These are phyloP conservation scores for Cyprinella venusta DNA, from an alignment of 2,797 vertebrate species.

Conservation along the genomic window DNA sequence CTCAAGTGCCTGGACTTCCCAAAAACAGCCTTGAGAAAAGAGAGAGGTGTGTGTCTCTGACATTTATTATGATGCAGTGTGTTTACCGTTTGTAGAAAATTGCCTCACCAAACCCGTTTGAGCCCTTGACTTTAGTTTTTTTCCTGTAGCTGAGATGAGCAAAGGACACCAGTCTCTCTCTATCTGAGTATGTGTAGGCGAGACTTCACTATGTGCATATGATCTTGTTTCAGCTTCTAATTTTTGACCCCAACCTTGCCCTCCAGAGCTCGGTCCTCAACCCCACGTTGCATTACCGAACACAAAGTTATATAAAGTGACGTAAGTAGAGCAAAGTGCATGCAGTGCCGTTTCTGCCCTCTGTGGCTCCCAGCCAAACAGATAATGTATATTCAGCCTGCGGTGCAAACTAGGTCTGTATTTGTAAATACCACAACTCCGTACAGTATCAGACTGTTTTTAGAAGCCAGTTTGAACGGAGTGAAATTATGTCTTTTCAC, in stretches of 20 bases:
- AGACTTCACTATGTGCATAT: slow-evolving; percentile 23
- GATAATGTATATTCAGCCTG: slow-evolving; percentile 45
- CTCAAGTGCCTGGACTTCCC: slow-evolving; percentile 62
- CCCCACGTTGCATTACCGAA: slow-evolving; percentile 42
- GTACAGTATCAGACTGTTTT: slow-evolving; percentile 20
- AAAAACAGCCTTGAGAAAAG: slow-evolving; percentile 46
- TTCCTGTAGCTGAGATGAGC: slow-evolving; percentile 29
- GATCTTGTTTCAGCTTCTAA: slow-evolving; percentile 50
- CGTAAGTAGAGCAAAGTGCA: slow-evolving; percentile 36
- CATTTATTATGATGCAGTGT: slow-evolving; percentile 48
- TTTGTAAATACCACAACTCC: slow-evolving; percentile 44
- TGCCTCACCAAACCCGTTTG: slow-evolving; percentile 32
- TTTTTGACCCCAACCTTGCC: slow-evolving; percentile 42
- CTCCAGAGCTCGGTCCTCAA: slow-evolving; percentile 42
- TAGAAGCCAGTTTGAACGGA: slow-evolving; percentile 8
- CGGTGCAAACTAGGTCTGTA: slow-evolving; percentile 35
- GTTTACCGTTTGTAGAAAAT: slow-evolving; percentile 32
- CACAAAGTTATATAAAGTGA: slow-evolving; percentile 43
- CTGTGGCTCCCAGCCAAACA: slow-evolving; percentile 39
- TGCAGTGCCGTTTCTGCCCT: slow-evolving; percentile 30
- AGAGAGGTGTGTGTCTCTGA: slow-evolving; percentile 43
- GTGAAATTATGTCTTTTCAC: slow-evolving; percentile 39
- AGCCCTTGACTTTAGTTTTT: slow-evolving; percentile 23
- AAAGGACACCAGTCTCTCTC: slow-evolving; percentile 17
- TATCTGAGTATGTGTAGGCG: slow-evolving; percentile 42